These are phyloP conservation scores for Euzophera pinguis DNA, from an alignment of 2,888 invertebrate species.

Conservation along the genomic window DNA sequence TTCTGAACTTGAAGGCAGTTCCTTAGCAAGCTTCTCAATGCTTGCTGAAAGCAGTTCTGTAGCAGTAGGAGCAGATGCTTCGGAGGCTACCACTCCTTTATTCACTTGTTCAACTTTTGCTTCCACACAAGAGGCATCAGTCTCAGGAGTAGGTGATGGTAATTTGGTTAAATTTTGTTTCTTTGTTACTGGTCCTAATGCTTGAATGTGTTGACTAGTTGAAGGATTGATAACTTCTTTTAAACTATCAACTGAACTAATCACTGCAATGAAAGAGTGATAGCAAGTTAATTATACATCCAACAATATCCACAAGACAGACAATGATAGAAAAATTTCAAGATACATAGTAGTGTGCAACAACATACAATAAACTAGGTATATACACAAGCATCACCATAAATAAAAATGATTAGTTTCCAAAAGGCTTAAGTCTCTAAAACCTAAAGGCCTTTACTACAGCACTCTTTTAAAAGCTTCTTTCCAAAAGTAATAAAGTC, in stretches of 20 bases:
- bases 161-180: slow-evolving; percentile 37
- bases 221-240: slow-evolving; percentile 56
- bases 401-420: too few species aligned
- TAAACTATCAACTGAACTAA: slow-evolving; percentile 67
- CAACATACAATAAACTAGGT: too few species aligned
- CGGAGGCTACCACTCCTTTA: slow-evolving; percentile 39
- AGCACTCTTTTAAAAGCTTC: too few species aligned
- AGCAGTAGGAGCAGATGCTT: slow-evolving; percentile 46
- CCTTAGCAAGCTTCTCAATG: slow-evolving; percentile 66
- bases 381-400: too few species aligned
- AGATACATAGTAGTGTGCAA: too few species aligned
- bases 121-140: slow-evolving; percentile 31
- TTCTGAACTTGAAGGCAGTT: slow-evolving; percentile 35
- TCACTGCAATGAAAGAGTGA: slow-evolving; percentile 48
- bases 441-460: too few species aligned
- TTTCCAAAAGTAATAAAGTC: background rate
- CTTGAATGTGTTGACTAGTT: slow-evolving; percentile 66
- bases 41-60: slow-evolving; percentile 65
- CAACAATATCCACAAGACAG: background rate
- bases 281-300: slow-evolving; percentile 7
- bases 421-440: too few species aligned
- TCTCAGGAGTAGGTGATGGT: slow-evolving; percentile 34
- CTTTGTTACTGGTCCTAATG: slow-evolving; percentile 38
- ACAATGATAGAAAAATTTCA: too few species aligned
- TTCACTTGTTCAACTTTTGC: slow-evolving; percentile 38